A percentile compares a stretch with the other conserved stretches of the same genome.
Conservation (phyloP, 2,113 vertebrate genomes). For the Macrotis lagotis region DNA sequence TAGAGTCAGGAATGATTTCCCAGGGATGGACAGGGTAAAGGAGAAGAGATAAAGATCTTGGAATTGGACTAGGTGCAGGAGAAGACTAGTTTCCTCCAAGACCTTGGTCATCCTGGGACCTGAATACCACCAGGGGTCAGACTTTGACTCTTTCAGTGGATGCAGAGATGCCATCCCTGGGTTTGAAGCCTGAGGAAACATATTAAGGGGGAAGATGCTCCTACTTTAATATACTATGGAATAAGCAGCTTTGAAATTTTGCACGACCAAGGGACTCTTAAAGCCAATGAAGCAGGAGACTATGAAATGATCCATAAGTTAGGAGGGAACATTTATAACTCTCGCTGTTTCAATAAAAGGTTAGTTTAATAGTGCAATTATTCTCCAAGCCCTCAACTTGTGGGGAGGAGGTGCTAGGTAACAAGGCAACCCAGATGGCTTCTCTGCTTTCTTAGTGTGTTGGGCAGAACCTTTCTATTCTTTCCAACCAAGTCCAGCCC, state of each 20-base stretch:
- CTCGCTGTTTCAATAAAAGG: conserved; percentile 56
- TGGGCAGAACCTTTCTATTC: not conserved
- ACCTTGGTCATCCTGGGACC: not conserved
- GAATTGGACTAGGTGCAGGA: too few species aligned
- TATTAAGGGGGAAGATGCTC: conserved; percentile 69
- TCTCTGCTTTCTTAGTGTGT: not conserved
- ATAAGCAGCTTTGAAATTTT: conserved; percentile 73
- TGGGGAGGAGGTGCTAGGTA: conserved; percentile 12
- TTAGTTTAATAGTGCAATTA: conserved; percentile 44
- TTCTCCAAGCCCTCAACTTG: conserved; percentile 13
- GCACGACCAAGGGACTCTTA: conserved; percentile 65
- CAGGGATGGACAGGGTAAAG: not conserved
- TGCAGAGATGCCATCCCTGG: conserved; percentile 31
- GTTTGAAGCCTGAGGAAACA: conserved; percentile 66
- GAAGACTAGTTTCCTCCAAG: too few species aligned
- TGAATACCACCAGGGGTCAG: conserved; percentile 71
- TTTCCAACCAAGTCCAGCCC: not conserved
- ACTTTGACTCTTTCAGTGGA: conserved; percentile 66
- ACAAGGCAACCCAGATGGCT: not conserved
- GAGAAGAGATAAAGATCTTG: not conserved
- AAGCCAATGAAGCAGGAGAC: conserved; percentile 64
- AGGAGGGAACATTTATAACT: conserved; percentile 64
- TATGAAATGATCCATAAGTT: conserved; percentile 68
- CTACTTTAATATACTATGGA: conserved; percentile 72
- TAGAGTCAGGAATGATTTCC: not conserved